Evolutionary conservation across 2,113 vertebrate species (phyloP).

Genomic region (Dissostichus mawsoni): DNA sequence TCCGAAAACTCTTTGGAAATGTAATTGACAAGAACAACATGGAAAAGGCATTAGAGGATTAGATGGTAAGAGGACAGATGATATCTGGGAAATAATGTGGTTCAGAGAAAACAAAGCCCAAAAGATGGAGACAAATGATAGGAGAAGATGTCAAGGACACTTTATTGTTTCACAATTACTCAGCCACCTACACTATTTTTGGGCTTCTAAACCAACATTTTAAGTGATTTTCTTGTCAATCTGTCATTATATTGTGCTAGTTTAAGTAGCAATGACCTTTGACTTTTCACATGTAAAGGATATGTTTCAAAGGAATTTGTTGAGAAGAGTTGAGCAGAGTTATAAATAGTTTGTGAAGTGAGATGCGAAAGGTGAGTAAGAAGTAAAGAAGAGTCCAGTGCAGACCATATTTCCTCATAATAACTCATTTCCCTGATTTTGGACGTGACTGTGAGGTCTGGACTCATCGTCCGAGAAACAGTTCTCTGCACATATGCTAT

Average conservation of each 20-base stretch:
- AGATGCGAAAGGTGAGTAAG: background rate
- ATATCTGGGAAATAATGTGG: too few species aligned
- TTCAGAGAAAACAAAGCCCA: background rate
- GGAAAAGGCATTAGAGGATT: too few species aligned
- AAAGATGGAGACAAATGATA: background rate
- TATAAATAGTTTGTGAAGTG: background rate
- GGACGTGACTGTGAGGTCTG: conserved; percentile 35
- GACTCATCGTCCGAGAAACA: conserved; percentile 39
- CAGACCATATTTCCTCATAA: too few species aligned
- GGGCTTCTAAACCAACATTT: background rate
- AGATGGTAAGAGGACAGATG: too few species aligned
- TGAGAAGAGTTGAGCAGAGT: background rate
- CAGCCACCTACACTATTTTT: too few species aligned
- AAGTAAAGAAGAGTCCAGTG: background rate
- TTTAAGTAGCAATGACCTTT: background rate
- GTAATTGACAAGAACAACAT: background rate
- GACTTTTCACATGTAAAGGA: background rate
- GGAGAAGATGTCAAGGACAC: background rate
- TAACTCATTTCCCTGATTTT: background rate
- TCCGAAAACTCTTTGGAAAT: background rate
- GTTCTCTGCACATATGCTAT: conserved; percentile 62
- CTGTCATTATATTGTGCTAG: background rate
- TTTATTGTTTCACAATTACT: too few species aligned
- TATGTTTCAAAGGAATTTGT: background rate
- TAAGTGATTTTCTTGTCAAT: background rate